Evolutionary conservation across 2,888 invertebrate species (phyloP).

Genomic region (Nasonia oneida): DNA sequence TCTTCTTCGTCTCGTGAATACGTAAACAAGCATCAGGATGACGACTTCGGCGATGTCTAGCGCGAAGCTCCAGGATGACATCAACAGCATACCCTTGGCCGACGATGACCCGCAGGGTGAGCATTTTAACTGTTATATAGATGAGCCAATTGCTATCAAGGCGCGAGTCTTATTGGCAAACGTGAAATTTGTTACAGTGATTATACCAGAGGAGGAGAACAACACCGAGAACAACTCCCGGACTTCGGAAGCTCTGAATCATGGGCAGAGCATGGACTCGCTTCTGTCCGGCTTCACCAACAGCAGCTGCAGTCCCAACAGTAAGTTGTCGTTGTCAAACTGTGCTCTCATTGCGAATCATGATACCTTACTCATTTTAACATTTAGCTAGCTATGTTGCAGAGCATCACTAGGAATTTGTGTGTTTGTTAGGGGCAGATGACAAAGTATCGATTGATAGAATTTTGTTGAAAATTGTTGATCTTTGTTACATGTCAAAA

Average conservation of each 20-base stretch:
- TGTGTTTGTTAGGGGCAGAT: neutral
- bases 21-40: conserved; percentile 52
- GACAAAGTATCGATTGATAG: neutral
- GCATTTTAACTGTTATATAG: neutral
- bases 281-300: conserved; percentile 93
- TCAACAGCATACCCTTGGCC: conserved; percentile 90
- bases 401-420: neutral
- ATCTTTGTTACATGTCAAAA: neutral
- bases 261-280: conserved; percentile 93
- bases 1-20: neutral
- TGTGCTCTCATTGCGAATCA: conserved; percentile 24
- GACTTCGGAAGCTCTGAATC: conserved; percentile 85
- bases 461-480: neutral
- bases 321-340: conserved; percentile 72
- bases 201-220: conserved; percentile 88
- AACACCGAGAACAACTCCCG: conserved; percentile 80
- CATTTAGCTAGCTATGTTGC: neutral
- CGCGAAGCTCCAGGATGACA: conserved; percentile 88
- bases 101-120: conserved; percentile 95
- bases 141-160: neutral
- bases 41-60: conserved; percentile 65
- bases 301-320: conserved; percentile 90
- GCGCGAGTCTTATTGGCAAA: neutral
- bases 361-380: conserved; percentile 27
- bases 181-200: conserved; percentile 81